Base-by-base conservation (phyloP, 2,113 vertebrate species). In the Psettodes erumei region DNA sequence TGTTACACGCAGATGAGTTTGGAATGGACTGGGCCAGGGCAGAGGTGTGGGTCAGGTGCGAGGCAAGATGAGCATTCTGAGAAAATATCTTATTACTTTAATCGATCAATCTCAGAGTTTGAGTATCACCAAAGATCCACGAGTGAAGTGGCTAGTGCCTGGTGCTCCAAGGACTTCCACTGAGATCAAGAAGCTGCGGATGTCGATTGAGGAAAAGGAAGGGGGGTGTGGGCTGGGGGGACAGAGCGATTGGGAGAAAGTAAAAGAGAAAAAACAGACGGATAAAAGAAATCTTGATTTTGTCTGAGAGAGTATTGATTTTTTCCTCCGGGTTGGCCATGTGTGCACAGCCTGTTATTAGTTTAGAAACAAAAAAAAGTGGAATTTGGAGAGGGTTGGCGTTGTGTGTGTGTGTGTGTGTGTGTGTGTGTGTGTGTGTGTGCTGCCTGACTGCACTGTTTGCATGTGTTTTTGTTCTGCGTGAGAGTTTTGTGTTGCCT, bases 201-300 rank as follows among this genome's bases (percentile, higher is more conserved):
- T 77, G 67, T 91, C 59, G 65, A 77, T 74, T 65, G 62, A 79
- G 75, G 66, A 81, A 77, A 62, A 68, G 6, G 23, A 82, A 79
- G 67, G 30, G 7, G 72, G 54, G 79, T 50, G 71, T 50, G 71
- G 74, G n/a, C n/a, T n/a, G 65, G 59, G 75, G 67, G 75, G 67
- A 58, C 33, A 40, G 66, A 86, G 74, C 32, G 35, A 79, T n/a
- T 63, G 66, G 81, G 78, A 23, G 83, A 75, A 86, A 82, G 66
- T 82, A 61, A 30, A 65, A 75, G 12, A 59, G 16, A 77, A 81
- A 86, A 90, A 91, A 87, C 81, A 83, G 84, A 88, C 83, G 92
- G 88, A 93, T 92, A 89, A 93, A 93, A 93, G 90, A 94, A 93
- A 93, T 94, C 91, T 93, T 93, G 92, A 94, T 94, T 94, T 94